These are phyloP conservation scores for Syngnathus typhle DNA, from an alignment of 2,113 vertebrate genomes.

Conservation along the genomic window DNA sequence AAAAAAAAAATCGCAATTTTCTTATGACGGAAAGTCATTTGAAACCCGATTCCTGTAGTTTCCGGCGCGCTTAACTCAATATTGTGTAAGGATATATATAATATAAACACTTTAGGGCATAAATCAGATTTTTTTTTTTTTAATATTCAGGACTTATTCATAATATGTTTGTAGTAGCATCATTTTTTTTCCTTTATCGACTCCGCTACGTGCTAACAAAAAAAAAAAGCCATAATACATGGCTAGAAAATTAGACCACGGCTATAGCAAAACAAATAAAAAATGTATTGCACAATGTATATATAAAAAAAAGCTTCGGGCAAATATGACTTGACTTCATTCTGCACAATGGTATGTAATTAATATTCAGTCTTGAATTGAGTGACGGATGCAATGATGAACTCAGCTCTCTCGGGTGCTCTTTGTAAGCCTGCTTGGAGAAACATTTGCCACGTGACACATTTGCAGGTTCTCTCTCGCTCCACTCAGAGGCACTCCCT, in stretches of 20 bases:
- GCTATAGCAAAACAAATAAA: slow-evolving; percentile 7
- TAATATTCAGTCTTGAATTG: slow-evolving; percentile 57
- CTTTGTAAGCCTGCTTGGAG: slow-evolving; percentile 24
- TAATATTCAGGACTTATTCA: neutral
- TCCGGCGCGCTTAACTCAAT: neutral
- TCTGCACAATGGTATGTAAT: slow-evolving; percentile 47
- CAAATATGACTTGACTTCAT: slow-evolving; percentile 14
- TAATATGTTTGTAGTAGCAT: neutral
- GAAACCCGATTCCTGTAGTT: neutral
- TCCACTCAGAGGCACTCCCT: slow-evolving; percentile 62
- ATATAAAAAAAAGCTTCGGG: slow-evolving; percentile 11
- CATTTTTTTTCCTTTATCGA: neutral
- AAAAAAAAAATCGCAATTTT: neutral
- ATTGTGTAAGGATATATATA: neutral
- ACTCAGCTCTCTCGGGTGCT: neutral
- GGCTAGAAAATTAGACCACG: neutral
- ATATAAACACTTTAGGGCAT: neutral
- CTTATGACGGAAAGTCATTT: neutral
- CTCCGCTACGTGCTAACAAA: neutral
- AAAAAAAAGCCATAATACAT: neutral
- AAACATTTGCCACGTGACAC: slow-evolving; percentile 20
- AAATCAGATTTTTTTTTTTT: neutral
- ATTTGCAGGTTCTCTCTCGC: slow-evolving; percentile 1
- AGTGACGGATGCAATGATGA: slow-evolving; percentile 17
- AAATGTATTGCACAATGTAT: slow-evolving; percentile 42